Percentiles rank a stretch among this genome's conserved stretches.
phyloP scores from a whole-genome alignment of 2,113 vertebrate species.

The Ceyx margarethae region DNA sequence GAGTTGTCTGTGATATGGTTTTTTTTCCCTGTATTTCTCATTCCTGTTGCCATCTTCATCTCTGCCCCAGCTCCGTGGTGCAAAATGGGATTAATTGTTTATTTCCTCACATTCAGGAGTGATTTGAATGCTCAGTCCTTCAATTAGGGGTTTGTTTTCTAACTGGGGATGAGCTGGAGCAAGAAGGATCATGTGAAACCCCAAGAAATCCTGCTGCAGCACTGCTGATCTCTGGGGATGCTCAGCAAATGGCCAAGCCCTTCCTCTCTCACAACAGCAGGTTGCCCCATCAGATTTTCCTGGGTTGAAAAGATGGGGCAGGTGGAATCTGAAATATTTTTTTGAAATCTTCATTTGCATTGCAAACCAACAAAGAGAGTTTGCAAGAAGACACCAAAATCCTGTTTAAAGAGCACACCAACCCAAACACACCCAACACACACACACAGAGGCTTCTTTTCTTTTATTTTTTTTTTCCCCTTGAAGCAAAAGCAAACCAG shows the following conservation, averaged over 20 bases:
- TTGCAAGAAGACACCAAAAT: constrained; percentile 34
- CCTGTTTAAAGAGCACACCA: background rate
- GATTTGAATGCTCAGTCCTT: background rate
- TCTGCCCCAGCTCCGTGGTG: background rate
- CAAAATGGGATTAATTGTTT: background rate
- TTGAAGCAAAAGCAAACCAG: constrained; percentile 60
- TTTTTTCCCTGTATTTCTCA: background rate
- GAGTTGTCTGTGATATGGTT: background rate
- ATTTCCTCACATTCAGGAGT: background rate
- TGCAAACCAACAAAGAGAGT: background rate
- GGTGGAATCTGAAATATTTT: background rate
- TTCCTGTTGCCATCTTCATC: background rate
- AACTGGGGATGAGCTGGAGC: background rate
- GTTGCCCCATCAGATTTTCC: background rate
- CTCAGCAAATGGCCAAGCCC: background rate
- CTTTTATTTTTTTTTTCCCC: background rate
- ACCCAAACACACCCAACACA: background rate
- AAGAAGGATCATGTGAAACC: background rate
- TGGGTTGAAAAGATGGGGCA: background rate
- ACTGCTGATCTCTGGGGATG: background rate
- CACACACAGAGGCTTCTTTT: background rate
- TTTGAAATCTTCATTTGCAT: constrained; percentile 48
- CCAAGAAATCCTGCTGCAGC: background rate
- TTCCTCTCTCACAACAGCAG: background rate
- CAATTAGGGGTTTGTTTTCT: background rate